Conservation (phyloP, 2,797 vertebrate species). For the Lutjanus campechanus region DNA sequence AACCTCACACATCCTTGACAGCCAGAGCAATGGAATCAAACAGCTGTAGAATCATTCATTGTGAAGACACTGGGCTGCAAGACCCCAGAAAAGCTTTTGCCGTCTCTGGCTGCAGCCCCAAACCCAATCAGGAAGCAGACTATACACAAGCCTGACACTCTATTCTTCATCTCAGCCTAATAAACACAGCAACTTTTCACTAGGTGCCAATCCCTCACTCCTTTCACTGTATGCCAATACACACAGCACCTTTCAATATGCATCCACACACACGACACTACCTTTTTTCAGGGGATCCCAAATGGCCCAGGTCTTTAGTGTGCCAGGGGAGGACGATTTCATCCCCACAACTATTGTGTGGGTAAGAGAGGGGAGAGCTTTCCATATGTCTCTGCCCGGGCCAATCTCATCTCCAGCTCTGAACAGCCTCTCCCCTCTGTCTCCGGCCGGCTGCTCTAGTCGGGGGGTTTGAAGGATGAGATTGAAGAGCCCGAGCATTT, state of each 20-base stretch:
- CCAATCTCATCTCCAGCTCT: conserved; percentile 57
- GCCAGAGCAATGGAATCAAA: not conserved
- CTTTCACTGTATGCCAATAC: conserved; percentile 50
- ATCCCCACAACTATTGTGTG: conserved; percentile 32
- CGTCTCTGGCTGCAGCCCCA: not conserved
- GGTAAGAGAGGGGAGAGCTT: conserved; percentile 28
- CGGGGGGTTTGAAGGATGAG: conserved; percentile 37
- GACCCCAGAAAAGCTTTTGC: not conserved
- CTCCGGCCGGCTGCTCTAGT: conserved; percentile 37
- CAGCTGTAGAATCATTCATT: not conserved
- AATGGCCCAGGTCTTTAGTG: conserved; percentile 10
- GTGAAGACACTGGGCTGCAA: not conserved
- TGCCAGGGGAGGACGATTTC: conserved; percentile 34
- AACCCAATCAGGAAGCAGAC: conserved; percentile 19
- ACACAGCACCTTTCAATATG: conserved; percentile 23
- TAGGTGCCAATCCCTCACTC: conserved; percentile 37
- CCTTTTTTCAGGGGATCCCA: conserved; percentile 12
- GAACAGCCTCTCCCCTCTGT: conserved; percentile 39
- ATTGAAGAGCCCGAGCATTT: conserved; percentile 52
- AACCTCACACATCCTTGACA: not conserved
- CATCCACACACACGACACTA: conserved; percentile 1
- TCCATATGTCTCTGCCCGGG: conserved; percentile 49
- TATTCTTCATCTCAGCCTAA: conserved; percentile 35
- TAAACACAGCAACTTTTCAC: conserved; percentile 46
- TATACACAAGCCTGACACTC: conserved; percentile 6